phyloP scores from a whole-genome alignment of 2,888 invertebrate genomes.

The Dicycla oo region DNA sequence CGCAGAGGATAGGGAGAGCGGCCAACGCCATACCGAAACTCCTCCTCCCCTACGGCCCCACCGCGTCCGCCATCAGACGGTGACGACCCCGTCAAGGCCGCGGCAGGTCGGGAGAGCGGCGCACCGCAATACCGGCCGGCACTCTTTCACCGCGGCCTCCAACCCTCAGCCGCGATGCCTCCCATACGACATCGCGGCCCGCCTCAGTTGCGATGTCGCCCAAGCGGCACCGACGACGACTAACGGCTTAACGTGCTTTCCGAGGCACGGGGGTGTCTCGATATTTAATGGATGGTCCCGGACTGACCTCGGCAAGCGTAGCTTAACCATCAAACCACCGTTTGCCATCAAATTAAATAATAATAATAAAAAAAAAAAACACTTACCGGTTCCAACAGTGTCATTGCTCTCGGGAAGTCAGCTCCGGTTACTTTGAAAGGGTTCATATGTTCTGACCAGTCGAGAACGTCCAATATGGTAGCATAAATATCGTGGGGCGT shows the following conservation, averaged over 20 bases:
- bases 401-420: constrained; percentile 89
- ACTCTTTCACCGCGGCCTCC: no score
- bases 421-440: constrained; percentile 85
- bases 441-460: constrained; percentile 80
- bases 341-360: not conserved
- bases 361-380: not conserved
- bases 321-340: not conserved
- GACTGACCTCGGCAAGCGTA: not conserved
- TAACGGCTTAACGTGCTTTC: not conserved
- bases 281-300: not conserved
- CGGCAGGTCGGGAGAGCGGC: no score
- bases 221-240: no score
- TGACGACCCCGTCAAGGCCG: no score
- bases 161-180: no score
- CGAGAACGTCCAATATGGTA: constrained; percentile 91
- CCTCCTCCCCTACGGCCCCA: no score
- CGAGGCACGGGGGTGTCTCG: not conserved
- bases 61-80: no score
- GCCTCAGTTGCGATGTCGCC: no score
- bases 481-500: constrained; percentile 97
- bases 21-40: no score
- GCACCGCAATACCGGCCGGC: no score
- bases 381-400: constrained; percentile 91
- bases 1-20: no score
- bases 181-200: no score